phyloP scores from a whole-genome alignment of 2,888 invertebrate species.

The Aethes cnicana region DNA sequence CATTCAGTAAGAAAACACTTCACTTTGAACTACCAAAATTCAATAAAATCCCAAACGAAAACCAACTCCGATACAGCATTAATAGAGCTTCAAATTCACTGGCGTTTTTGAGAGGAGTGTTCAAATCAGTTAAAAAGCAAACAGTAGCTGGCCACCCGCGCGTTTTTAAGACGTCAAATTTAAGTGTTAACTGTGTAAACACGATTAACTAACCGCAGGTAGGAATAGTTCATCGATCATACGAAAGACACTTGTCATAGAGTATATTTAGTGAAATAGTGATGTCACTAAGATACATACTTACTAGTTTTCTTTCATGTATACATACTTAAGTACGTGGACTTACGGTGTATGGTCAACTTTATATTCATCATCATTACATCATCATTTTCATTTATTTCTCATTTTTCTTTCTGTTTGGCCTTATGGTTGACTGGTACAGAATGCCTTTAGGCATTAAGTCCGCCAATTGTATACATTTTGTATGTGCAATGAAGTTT shows the following conservation, averaged over 20 bases:
- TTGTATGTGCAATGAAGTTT: too few species aligned
- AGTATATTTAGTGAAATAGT: slow-evolving; percentile 49
- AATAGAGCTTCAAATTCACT: slow-evolving; percentile 24
- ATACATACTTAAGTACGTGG: too few species aligned
- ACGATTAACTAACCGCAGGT: slow-evolving; percentile 65
- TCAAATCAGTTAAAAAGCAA: slow-evolving; percentile 64
- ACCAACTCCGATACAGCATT: background rate
- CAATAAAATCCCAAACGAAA: background rate
- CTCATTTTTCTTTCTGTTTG: too few species aligned
- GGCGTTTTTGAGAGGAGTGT: slow-evolving; percentile 49
- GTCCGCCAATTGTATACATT: too few species aligned
- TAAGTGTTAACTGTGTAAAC: slow-evolving; percentile 70
- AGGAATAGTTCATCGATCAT: slow-evolving; percentile 65
- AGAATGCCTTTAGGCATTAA: too few species aligned
- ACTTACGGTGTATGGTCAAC: too few species aligned
- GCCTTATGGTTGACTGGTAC: too few species aligned
- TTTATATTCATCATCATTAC: too few species aligned
- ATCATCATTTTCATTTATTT: too few species aligned
- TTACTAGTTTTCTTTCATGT: too few species aligned
- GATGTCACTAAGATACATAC: slow-evolving; percentile 8
- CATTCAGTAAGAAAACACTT: slow-evolving; percentile 37
- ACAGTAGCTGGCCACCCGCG: slow-evolving; percentile 78
- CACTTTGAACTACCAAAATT: slow-evolving; percentile 17
- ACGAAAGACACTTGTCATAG: slow-evolving; percentile 32
- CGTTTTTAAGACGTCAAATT: slow-evolving; percentile 60